phyloP scores from a whole-genome alignment of 2,888 invertebrate species.

The Colostygia pectinataria region DNA sequence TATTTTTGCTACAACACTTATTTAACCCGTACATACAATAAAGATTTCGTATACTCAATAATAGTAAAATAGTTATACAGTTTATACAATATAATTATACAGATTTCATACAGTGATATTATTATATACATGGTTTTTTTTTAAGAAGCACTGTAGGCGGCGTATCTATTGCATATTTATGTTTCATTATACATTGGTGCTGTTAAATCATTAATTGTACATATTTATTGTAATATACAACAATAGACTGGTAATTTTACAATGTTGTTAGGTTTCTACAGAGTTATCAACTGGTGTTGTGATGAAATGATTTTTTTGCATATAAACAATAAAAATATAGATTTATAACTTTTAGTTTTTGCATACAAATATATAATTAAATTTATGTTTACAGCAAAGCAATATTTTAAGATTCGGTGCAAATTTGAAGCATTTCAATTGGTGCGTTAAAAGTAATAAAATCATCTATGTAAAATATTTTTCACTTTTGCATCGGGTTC shows the following conservation, averaged over 20 bases:
- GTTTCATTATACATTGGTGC: constrained; percentile 74
- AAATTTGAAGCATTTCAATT: constrained; percentile 4
- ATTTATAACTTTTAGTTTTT: constrained; percentile 13
- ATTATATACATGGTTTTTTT: constrained; percentile 49
- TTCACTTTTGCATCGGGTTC: constrained; percentile 7
- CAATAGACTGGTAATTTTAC: constrained; percentile 82
- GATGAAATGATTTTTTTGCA: constrained; percentile 39
- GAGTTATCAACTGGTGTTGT: constrained; percentile 65
- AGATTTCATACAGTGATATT: constrained; percentile 66
- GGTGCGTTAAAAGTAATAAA: no score
- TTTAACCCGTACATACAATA: constrained; percentile 56
- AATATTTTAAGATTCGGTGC: constrained; percentile 20
- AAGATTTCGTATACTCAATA: constrained; percentile 49
- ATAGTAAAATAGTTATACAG: constrained; percentile 58
- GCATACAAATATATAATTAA: constrained; percentile 13
- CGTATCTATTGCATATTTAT: constrained; percentile 54
- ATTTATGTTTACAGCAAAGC: constrained; percentile 17
- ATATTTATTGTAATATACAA: constrained; percentile 80
- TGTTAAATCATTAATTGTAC: constrained; percentile 79
- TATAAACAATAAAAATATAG: constrained; percentile 26
- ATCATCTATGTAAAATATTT: no score
- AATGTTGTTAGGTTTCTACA: constrained; percentile 81
- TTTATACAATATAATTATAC: constrained; percentile 72
- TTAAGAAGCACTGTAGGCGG: constrained; percentile 64
- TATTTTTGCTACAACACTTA: constrained; percentile 78